Base-by-base conservation (phyloP, 2,113 vertebrate genomes). In the Seriola quinqueradiata region DNA sequence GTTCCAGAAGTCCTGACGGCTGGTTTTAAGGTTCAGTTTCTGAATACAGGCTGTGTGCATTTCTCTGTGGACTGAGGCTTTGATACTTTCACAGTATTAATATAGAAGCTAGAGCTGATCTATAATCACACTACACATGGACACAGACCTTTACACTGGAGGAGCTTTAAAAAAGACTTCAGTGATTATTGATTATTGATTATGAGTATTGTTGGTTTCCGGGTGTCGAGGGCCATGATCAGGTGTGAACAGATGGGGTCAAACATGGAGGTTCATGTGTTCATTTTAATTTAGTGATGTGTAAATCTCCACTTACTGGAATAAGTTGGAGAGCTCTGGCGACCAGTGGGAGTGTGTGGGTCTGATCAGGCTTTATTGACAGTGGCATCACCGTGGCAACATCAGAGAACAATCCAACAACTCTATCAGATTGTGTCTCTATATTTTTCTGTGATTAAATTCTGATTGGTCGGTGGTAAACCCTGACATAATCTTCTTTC, bases 301-400 rank as follows among this genome's bases (percentile, higher is more conserved):
- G 57, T 73, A 48, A 73, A 60, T 14, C 52, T 54, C 21, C 19
- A 57, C 4, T 28, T 3, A 52, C 5, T 4, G n/a, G 8, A 38
- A 8, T 38, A 5, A 23, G 58, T 34, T 60, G 25, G 28, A 5
- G 0, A 9, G 54, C 54, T 55, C 12, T 55, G 54, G 17, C 50
- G 28, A 1, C 7, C 4, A 3, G 25, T 1, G 1, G 50, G 14
- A 38, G 40, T 64, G 70, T 36, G 38, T 48, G 7, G 23, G 59
- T 65, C n/a, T 46, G 36, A 44, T 72, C 77, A 28, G 25, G 52
- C 13, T 50, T 66, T 52, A 78, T 66, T 36, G 57, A 46, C 61
- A 70, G 38, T 17, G 7, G 21, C 3, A 32, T 67, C 70, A 54
- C 66, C 72, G 1, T 60, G 66, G 71, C 12, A 50, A 57, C 9